Evolutionary conservation across 2,888 invertebrate species (phyloP).

Genomic region (Escarpia spicata): DNA sequence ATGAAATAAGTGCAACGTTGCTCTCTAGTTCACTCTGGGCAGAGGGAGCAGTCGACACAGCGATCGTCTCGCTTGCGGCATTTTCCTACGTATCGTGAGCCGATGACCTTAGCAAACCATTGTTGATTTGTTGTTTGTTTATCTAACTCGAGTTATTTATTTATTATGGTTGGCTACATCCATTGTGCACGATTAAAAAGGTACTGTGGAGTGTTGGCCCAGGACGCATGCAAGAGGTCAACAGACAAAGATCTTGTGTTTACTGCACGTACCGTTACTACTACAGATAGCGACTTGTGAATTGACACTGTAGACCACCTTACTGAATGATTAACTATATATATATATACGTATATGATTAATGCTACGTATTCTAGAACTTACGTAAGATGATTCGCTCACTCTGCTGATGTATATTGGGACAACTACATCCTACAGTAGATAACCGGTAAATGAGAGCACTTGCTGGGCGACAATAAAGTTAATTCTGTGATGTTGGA

Average conservation of each 20-base stretch:
- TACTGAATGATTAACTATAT: neutral
- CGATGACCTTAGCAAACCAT: neutral
- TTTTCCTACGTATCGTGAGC: neutral
- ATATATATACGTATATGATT: neutral
- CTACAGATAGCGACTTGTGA: conserved; percentile 8
- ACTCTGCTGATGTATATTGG: neutral
- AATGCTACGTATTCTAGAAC: conserved; percentile 3
- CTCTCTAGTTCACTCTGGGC: neutral
- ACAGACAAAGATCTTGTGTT: neutral
- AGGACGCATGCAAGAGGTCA: neutral
- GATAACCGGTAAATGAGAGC: neutral
- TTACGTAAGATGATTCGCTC: neutral
- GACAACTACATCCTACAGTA: neutral
- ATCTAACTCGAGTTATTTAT: neutral
- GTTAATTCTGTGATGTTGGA: conserved; percentile 8
- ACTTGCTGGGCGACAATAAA: conserved; percentile 13
- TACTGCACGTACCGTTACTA: neutral
- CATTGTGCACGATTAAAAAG: neutral
- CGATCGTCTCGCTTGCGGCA: neutral
- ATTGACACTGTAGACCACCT: neutral
- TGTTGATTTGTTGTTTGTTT: conserved; percentile 13
- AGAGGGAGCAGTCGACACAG: neutral
- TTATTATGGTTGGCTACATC: neutral
- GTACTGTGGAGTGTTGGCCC: neutral
- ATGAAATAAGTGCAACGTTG: neutral